Conservation (phyloP, 2,113 vertebrate genomes). For the Alouatta palliata region DNA sequence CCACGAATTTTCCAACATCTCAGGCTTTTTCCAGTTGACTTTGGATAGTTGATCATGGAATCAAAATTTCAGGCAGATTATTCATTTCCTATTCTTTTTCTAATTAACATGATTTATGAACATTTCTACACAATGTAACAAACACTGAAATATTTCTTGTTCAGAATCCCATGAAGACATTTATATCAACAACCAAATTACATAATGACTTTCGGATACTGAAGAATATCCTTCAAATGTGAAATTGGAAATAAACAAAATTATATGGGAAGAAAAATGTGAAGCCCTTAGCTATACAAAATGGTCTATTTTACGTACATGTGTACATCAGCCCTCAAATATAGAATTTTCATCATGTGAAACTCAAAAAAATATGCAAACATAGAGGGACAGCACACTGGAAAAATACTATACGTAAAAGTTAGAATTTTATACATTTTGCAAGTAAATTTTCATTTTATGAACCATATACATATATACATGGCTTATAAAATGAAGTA, state of each 20-base stretch:
- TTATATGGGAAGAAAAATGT: slow-evolving; percentile 10
- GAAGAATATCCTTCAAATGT: slow-evolving; percentile 53
- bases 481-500: too few species aligned
- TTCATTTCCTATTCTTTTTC: slow-evolving; percentile 71
- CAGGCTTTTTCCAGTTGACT: slow-evolving; percentile 63
- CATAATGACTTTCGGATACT: slow-evolving; percentile 48
- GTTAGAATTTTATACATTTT: slow-evolving; percentile 19
- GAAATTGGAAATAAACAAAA: slow-evolving; percentile 53
- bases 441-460: slow-evolving; percentile 39
- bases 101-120: slow-evolving; percentile 70
- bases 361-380: not conserved
- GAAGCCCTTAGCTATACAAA: slow-evolving; percentile 21
- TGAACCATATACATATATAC: not conserved
- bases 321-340: not conserved
- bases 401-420: slow-evolving; percentile 22
- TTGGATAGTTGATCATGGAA: slow-evolving; percentile 56
- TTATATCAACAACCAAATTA: slow-evolving; percentile 51
- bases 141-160: slow-evolving; percentile 51
- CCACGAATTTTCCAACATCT: slow-evolving; percentile 42
- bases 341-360: not conserved
- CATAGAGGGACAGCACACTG: not conserved
- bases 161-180: slow-evolving; percentile 48
- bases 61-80: slow-evolving; percentile 50
- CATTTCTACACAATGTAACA: slow-evolving; percentile 23
- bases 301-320: not conserved